Base-by-base conservation (phyloP, 2,888 invertebrate species). In the Rugalucina vietnamica region DNA sequence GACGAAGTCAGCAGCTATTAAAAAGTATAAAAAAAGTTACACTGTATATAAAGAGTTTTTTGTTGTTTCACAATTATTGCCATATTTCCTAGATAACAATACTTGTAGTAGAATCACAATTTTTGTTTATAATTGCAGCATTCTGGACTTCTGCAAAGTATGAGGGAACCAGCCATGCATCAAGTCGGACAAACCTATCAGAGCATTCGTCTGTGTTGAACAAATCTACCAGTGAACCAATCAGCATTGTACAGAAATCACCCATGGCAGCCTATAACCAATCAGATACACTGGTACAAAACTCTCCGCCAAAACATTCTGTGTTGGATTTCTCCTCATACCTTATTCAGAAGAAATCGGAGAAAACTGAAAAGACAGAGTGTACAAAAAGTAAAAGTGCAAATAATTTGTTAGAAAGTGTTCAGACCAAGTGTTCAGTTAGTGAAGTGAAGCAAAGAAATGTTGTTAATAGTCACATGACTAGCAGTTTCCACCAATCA, bases 91-190 rank as follows among this genome's bases (percentile, higher is more conserved):
- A n/a, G n/a, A n/a, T n/a, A n/a, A n/a, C n/a, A n/a, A n/a, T n/a
- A n/a, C n/a, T n/a, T n/a, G n/a, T n/a, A n/a, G n/a, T n/a, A n/a
- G n/a, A n/a, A n/a, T n/a, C n/a, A n/a, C n/a, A n/a, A n/a, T n/a
- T n/a, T n/a, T n/a, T n/a, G n/a, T n/a, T n/a, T 72, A 60, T 71
- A 21, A 43, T 94, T 93, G 74, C 91, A 95, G 94, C 93, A 90
- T 95, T 94, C 84, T 94, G 94, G 94, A 91, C 92, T 37, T 92
- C 93, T 0, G 82, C 91, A 18, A 84, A 89, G 78, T 91, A 92
- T 79, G 91, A 91, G 60, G 80, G 81, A 24, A 78, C 76, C 32
- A 87, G 87, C 72, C 71, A 84, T 21, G 84, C 84, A 18, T 88
- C 88, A 1, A 88, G 88, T 37, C 37, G 86, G 39, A 84, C 86